Conservation (phyloP, 2,797 vertebrate species). For the Philypnodon macrostomus region DNA sequence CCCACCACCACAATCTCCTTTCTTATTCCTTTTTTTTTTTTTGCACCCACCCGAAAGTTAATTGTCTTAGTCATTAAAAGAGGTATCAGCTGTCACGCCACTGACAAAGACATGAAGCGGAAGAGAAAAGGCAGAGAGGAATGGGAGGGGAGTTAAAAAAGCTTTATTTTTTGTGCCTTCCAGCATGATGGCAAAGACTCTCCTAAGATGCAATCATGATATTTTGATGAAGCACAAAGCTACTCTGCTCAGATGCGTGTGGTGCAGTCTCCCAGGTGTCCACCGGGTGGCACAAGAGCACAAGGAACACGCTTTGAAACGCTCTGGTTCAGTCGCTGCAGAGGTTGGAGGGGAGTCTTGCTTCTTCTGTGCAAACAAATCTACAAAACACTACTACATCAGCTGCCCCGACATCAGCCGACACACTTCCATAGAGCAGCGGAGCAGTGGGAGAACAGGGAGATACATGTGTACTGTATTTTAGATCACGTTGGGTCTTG, state of each 20-base stretch:
- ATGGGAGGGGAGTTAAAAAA: constrained; percentile 52
- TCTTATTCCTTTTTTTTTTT: constrained; percentile 61
- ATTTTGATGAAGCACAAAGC: constrained; percentile 65
- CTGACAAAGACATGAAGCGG: constrained; percentile 68
- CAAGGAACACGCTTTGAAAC: constrained; percentile 66
- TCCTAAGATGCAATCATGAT: constrained; percentile 70
- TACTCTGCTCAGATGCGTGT: too few species aligned
- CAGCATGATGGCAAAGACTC: constrained; percentile 63
- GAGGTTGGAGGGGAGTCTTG: constrained; percentile 21
- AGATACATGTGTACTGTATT: constrained; percentile 15
- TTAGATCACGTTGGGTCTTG: not conserved
- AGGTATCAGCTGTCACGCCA: constrained; percentile 70
- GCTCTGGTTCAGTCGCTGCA: constrained; percentile 34
- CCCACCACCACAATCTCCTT: constrained; percentile 24
- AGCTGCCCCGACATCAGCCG: constrained; percentile 46
- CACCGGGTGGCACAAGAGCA: constrained; percentile 83
- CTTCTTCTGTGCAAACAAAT: constrained; percentile 25
- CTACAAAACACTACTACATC: constrained; percentile 32
- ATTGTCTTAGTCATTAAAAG: constrained; percentile 77
- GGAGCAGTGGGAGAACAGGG: constrained; percentile 39
- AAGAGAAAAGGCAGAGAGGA: constrained; percentile 56
- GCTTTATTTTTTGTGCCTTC: constrained; percentile 64
- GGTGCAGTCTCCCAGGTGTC: constrained; percentile 45
- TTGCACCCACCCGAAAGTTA: constrained; percentile 67
- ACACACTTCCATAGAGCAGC: constrained; percentile 37